Base-by-base conservation (phyloP, 2,797 vertebrate genomes). In the Lithobates pipiens region DNA sequence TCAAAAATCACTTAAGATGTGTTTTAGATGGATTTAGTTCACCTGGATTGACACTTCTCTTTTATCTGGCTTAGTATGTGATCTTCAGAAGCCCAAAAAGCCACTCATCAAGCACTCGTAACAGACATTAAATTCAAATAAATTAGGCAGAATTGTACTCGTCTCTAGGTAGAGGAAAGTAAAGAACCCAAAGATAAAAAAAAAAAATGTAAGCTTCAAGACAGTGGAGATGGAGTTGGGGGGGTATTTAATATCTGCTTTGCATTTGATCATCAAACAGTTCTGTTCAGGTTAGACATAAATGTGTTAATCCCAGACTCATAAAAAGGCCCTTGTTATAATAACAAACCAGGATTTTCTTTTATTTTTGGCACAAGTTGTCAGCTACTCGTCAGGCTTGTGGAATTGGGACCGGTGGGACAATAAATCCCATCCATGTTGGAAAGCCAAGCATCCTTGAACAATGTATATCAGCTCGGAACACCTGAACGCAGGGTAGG, bases 71-170 rank as follows among this genome's bases (percentile, higher is more conserved):
- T 75, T 75, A 42, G 70, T 54, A 39, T 23, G 32, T n/a, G 27
- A 80, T 74, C 63, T 75, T 85, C 57, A 68, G 70, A 80, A 61
- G 61, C 42, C 77, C n/a, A 21, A 67, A 21, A 42, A 73, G 83
- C 25, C 65, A 54, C 76, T 80, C 61, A 80, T 72, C 67, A 9
- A 18, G 10, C 9, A 36, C 71, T 46, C 72, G 10, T 75, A 85
- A 85, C 75, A 74, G 63, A 42, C 84, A 57, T 80, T 85, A 85
- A 63, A 36, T 69, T 63, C 2, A 80, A 80, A 67, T 85, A 63
- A 85, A 36, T 36, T 80, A 68, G 23, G 57, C 39, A 32, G 50
- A 54, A 71, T 18, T 16, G 25, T 80, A 36, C 23, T 69, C 61
- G 54, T 85, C 72, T 77, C 3, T 27, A 42, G 18, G 46, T 32